These are phyloP conservation scores for Tauraco erythrolophus DNA, from an alignment of 2,113 vertebrate species.

Conservation along the genomic window DNA sequence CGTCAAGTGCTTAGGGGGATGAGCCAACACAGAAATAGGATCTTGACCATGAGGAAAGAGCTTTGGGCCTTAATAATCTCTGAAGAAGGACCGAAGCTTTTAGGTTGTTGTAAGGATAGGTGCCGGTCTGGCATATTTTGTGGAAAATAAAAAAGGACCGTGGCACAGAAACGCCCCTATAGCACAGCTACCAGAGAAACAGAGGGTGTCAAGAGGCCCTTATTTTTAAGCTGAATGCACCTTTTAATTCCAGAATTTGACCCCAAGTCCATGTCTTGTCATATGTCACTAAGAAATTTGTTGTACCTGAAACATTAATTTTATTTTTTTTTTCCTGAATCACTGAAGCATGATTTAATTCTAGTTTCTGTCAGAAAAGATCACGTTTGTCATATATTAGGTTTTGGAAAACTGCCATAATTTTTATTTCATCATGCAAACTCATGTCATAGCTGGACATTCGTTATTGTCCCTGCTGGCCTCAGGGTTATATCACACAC, in stretches of 20 bases:
- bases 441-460: not conserved
- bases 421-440: not conserved
- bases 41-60: not conserved
- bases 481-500: not conserved
- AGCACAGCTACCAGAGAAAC: not conserved
- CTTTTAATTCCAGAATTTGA: not conserved
- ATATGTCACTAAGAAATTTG: not conserved
- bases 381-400: not conserved
- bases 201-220: not conserved
- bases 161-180: not conserved
- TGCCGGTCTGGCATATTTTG: not conserved
- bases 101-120: not conserved
- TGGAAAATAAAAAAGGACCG: not conserved
- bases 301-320: not conserved
- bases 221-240: not conserved
- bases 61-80: not conserved
- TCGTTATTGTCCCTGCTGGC: not conserved
- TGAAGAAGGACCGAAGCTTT: not conserved
- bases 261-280: not conserved
- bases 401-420: not conserved
- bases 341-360: not conserved
- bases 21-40: not conserved
- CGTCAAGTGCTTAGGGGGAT: not conserved
- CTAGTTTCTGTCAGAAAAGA: not conserved
- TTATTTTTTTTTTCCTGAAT: not conserved